These are phyloP conservation scores for Gerris buenoi DNA, from an alignment of 1,140 invertebrate genomes.

Conservation along the genomic window DNA sequence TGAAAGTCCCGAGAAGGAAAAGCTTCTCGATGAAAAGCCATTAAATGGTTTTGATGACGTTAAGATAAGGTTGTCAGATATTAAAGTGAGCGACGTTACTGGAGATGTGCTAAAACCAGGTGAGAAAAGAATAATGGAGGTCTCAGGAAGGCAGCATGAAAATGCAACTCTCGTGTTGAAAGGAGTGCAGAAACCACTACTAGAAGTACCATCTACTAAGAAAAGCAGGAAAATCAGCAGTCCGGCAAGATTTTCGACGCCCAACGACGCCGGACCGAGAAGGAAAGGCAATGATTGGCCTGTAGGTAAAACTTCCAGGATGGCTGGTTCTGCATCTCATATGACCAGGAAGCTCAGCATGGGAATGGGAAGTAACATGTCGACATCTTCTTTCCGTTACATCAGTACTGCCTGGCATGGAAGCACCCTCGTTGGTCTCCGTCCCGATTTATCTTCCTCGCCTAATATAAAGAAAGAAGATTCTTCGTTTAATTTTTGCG, in stretches of 20 bases:
- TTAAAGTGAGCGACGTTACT: neutral
- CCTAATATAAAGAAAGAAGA: slow-evolving; percentile 52
- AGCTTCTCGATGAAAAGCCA: neutral
- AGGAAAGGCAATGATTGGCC: slow-evolving; percentile 27
- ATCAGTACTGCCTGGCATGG: slow-evolving; percentile 69
- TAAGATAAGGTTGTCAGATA: neutral
- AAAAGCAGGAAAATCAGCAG: slow-evolving; percentile 11
- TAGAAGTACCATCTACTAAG: slow-evolving; percentile 32
- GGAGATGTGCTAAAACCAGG: neutral
- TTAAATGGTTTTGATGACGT: neutral
- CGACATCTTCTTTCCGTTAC: slow-evolving; percentile 64
- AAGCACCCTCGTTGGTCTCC: slow-evolving; percentile 57
- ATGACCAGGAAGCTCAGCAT: slow-evolving; percentile 18
- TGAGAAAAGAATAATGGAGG: slow-evolving; percentile 6
- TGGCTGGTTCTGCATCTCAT: slow-evolving; percentile 19
- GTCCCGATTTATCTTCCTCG: slow-evolving; percentile 60
- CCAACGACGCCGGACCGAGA: slow-evolving; percentile 36
- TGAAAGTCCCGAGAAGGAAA: slow-evolving; percentile 1
- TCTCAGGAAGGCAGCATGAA: slow-evolving; percentile 12
- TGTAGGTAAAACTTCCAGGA: slow-evolving; percentile 14
- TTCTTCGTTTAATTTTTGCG: slow-evolving; percentile 33
- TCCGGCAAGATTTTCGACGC: slow-evolving; percentile 34
- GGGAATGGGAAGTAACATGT: slow-evolving; percentile 32
- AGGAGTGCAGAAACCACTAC: slow-evolving; percentile 31
- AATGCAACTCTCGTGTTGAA: slow-evolving; percentile 17